phyloP scores from a whole-genome alignment of 2,888 invertebrate genomes.

The Chaitophorus viminalis region DNA sequence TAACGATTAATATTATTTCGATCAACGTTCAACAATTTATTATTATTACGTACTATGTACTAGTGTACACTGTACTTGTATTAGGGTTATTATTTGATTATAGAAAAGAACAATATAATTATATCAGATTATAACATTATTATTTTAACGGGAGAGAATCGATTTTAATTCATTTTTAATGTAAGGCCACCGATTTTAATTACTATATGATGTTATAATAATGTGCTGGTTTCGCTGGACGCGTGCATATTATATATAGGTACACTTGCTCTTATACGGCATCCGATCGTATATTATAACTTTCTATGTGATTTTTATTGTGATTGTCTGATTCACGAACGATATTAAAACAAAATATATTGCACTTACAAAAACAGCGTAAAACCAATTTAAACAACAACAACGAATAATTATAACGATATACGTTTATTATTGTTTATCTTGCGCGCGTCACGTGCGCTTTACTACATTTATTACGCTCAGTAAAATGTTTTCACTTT shows the following conservation, averaged over 20 bases:
- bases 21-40: conserved; percentile 12
- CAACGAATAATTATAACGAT: not conserved
- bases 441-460: not conserved
- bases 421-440: not conserved
- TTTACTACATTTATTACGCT: not conserved
- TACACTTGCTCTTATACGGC: conserved; percentile 5
- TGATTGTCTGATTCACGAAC: conserved; percentile 1
- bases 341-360: conserved; percentile 16
- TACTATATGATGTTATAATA: conserved; percentile 28
- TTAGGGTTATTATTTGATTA: conserved; percentile 33
- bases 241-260: not conserved
- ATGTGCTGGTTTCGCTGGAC: conserved; percentile 8
- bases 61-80: not conserved
- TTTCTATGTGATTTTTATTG: conserved; percentile 37
- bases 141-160: not conserved
- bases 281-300: conserved; percentile 30
- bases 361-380: not conserved
- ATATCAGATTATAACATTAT: conserved; percentile 37
- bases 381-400: conserved; percentile 3
- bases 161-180: conserved; percentile 49
- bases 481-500: conserved; percentile 3
- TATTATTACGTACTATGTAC: conserved; percentile 16
- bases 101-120: conserved; percentile 42
- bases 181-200: conserved; percentile 39
- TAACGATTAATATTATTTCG: conserved; percentile 8